Evolutionary conservation across 64 coral and sea anemone species (phyloP).

Genomic region (Orbicella faveolata): DNA sequence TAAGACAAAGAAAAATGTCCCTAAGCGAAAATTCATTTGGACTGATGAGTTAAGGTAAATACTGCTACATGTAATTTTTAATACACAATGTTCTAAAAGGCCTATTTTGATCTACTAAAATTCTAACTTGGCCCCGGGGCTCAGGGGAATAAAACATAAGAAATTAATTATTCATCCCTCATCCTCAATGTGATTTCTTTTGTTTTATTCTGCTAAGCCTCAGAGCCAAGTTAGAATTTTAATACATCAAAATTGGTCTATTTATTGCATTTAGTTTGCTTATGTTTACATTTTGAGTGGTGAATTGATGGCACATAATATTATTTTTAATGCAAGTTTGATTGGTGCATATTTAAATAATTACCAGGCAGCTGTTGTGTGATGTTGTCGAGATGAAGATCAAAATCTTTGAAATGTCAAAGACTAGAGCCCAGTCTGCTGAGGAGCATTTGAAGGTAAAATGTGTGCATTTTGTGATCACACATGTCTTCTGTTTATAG

Average conservation of each 20-base stretch:
- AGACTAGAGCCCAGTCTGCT: slow-evolving; percentile 82
- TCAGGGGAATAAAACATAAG: too few relatives aligned
- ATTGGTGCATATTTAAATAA: not conserved
- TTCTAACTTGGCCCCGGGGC: not conserved
- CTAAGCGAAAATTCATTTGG: slow-evolving; percentile 87
- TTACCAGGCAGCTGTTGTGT: slow-evolving; percentile 67
- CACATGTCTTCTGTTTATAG: not conserved
- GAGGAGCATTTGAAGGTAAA: slow-evolving; percentile 93
- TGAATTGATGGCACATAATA: too few relatives aligned
- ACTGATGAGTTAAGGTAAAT: slow-evolving; percentile 82
- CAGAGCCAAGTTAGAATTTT: too few relatives aligned
- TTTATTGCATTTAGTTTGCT: too few relatives aligned
- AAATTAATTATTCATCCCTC: too few relatives aligned
- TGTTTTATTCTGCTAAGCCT: too few relatives aligned
- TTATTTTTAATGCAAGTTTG: too few relatives aligned
- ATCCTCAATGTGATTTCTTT: too few relatives aligned
- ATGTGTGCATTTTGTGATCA: not conserved
- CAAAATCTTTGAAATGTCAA: slow-evolving; percentile 92
- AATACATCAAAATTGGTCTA: too few relatives aligned
- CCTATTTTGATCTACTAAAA: too few relatives aligned
- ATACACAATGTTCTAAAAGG: too few relatives aligned
- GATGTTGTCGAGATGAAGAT: slow-evolving; percentile 93
- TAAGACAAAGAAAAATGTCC: slow-evolving; percentile 71
- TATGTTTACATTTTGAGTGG: too few relatives aligned
- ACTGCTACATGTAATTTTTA: not conserved